Evolutionary conservation across 2,888 invertebrate genomes (phyloP).

Genomic region (Belgica antarctica): DNA sequence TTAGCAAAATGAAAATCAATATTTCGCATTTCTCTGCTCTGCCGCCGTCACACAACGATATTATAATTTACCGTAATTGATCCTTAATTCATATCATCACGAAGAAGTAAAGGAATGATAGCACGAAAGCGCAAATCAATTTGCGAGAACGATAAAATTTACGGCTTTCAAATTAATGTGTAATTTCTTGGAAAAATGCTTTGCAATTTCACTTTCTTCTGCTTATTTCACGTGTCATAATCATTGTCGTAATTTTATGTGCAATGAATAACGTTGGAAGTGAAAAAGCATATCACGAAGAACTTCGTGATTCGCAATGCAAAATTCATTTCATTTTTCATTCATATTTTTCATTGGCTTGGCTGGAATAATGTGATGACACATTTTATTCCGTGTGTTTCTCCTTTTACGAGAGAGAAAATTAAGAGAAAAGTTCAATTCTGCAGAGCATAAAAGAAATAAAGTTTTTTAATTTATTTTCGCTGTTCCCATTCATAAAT

Average conservation of each 20-base stretch:
- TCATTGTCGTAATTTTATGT: constrained; percentile 8
- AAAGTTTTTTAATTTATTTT: not conserved
- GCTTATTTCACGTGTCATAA: not conserved
- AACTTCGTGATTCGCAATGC: too few relatives aligned
- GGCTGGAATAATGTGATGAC: constrained; percentile 7
- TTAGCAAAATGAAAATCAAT: constrained; percentile 19
- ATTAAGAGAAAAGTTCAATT: not conserved
- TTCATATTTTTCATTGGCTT: not conserved
- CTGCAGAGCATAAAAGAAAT: too few relatives aligned
- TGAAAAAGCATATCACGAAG: not conserved
- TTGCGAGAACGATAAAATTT: constrained; percentile 14
- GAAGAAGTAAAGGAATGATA: not conserved
- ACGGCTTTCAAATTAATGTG: constrained; percentile 27
- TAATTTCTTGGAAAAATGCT: constrained; percentile 25
- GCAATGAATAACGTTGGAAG: not conserved
- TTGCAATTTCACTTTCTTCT: not conserved
- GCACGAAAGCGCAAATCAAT: constrained; percentile 5
- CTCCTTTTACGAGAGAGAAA: not conserved
- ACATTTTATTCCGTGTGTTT: not conserved
- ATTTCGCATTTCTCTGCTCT: not conserved
- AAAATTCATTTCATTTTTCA: not conserved
- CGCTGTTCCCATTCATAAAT: not conserved
- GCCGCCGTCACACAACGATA: constrained; percentile 1
- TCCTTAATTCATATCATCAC: constrained; percentile 21
- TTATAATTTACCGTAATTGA: constrained; percentile 9